These are phyloP conservation scores for Desmodus rotundus DNA, from an alignment of 2,113 vertebrate genomes.

Conservation along the genomic window DNA sequence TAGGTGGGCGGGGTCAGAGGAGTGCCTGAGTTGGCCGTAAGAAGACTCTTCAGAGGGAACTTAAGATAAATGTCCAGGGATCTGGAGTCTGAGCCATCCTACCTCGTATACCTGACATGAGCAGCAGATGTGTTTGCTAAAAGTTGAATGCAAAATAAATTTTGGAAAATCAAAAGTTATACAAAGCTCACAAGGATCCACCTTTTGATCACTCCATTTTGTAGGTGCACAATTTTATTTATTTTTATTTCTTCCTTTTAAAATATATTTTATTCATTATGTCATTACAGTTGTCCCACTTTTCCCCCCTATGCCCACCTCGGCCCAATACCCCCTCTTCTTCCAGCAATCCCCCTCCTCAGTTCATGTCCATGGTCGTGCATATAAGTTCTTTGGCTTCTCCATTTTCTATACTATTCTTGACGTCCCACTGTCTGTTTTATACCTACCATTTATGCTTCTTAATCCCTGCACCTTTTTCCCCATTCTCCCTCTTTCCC, in stretches of 20 bases:
- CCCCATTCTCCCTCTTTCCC: no score
- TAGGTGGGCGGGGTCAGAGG: background rate
- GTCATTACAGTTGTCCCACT: no score
- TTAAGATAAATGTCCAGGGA: background rate
- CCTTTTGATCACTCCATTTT: background rate
- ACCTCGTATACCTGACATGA: background rate
- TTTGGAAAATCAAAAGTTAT: background rate
- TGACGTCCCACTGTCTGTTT: no score
- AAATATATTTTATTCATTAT: no score
- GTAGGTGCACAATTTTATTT: background rate
- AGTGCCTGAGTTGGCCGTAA: background rate
- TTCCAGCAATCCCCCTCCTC: no score
- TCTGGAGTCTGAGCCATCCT: background rate
- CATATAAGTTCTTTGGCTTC: no score
- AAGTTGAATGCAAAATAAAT: background rate
- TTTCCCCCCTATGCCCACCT: no score
- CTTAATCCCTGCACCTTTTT: no score
- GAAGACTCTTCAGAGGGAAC: background rate
- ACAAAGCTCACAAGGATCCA: background rate
- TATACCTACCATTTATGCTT: no score
- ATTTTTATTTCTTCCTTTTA: background rate
- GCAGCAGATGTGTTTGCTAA: background rate
- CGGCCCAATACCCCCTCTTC: no score
- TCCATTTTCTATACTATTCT: no score
- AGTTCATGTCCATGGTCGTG: no score